These are phyloP conservation scores for Gopherus flavomarginatus DNA, from an alignment of 2,113 vertebrate genomes.

Conservation along the genomic window DNA sequence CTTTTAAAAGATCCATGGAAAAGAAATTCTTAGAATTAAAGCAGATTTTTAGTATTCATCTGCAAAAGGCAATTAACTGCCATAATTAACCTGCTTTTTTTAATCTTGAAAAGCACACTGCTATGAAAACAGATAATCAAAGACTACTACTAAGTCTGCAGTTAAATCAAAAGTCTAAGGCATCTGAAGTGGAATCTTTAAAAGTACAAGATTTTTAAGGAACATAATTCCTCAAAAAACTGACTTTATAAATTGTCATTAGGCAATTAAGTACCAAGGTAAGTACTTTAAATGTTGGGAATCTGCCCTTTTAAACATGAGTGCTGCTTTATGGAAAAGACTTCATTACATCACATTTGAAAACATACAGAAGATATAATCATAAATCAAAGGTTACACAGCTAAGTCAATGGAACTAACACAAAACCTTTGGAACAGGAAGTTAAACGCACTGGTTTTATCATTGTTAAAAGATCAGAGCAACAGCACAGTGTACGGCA, in stretches of 20 bases:
- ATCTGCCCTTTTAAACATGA: not conserved
- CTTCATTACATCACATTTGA: not conserved
- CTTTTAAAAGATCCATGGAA: not conserved
- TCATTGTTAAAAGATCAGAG: constrained; percentile 62
- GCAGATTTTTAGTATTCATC: not conserved
- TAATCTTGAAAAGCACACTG: not conserved
- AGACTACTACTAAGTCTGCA: constrained; percentile 39
- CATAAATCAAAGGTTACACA: constrained; percentile 6
- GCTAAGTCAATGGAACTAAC: constrained; percentile 15
- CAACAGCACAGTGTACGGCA: constrained; percentile 50
- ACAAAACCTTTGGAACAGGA: constrained; percentile 64
- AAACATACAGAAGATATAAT: accelerated
- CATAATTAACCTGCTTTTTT: not conserved
- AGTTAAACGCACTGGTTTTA: constrained; percentile 52
- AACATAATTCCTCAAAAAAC: not conserved
- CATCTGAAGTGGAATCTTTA: constrained; percentile 27
- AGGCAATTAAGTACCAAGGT: not conserved
- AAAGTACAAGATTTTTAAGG: constrained; percentile 36
- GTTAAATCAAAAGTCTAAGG: constrained; percentile 45
- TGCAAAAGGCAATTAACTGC: not conserved
- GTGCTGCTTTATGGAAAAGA: not conserved
- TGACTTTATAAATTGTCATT: not conserved
- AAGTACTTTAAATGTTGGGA: not conserved
- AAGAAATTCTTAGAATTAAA: not conserved
- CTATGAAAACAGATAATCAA: constrained; percentile 30